phyloP scores from a whole-genome alignment of 2,888 invertebrate species.

The Hypercompe scribonia region DNA sequence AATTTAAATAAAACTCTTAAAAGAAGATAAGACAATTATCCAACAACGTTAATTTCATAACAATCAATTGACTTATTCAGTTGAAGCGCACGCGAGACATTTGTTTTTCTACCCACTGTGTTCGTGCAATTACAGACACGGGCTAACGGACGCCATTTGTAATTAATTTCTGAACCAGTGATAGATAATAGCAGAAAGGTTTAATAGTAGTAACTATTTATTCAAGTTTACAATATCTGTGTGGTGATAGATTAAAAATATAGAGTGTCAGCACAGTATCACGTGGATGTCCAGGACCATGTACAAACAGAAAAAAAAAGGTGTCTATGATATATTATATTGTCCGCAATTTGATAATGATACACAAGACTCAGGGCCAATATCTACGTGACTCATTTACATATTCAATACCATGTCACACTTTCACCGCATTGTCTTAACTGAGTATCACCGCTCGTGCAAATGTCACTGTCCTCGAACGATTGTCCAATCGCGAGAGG shows the following conservation, averaged over 20 bases:
- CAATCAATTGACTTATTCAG: slow-evolving; percentile 6
- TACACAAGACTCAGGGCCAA: background rate
- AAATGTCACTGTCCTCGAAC: background rate
- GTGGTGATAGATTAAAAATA: no score
- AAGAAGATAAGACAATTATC: background rate
- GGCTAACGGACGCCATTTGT: background rate
- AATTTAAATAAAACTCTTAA: background rate
- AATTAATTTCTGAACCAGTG: background rate
- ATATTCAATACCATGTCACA: background rate
- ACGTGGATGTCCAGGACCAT: no score
- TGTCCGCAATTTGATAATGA: background rate
- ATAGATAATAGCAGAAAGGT: background rate
- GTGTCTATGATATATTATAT: background rate
- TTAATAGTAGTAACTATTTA: no score
- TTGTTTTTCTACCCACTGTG: background rate
- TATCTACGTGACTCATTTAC: background rate
- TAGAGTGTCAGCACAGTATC: no score
- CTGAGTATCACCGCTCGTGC: background rate
- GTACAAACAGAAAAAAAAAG: background rate
- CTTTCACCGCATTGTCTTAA: background rate
- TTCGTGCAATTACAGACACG: background rate
- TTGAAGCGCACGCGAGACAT: background rate
- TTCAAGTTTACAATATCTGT: no score
- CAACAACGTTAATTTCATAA: slow-evolving; percentile 2
- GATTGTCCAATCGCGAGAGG: background rate